phyloP scores from a whole-genome alignment of 2,797 vertebrate genomes.

The Bufotes viridis region DNA sequence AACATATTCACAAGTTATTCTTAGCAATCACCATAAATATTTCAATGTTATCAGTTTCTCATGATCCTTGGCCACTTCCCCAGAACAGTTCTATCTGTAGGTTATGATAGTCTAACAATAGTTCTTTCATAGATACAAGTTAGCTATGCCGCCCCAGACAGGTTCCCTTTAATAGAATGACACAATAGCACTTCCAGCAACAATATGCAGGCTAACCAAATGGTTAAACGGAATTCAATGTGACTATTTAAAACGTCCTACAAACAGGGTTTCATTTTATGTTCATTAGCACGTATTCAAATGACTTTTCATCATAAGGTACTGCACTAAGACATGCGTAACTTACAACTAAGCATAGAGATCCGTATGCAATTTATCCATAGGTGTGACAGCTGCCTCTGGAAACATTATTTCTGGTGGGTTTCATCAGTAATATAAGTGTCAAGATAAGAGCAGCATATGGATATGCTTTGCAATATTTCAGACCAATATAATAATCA shows the following conservation, averaged over 20 bases:
- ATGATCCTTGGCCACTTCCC: background rate
- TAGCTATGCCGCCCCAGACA: no score
- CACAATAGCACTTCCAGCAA: no score
- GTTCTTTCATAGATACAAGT: background rate
- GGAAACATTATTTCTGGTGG: no score
- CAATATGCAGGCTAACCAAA: no score
- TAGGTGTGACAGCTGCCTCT: background rate
- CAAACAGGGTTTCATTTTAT: no score
- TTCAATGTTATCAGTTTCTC: no score
- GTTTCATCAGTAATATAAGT: no score
- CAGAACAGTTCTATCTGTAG: background rate
- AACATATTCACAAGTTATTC: background rate
- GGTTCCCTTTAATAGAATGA: no score
- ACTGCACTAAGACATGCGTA: background rate
- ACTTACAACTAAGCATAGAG: background rate
- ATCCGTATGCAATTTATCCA: background rate
- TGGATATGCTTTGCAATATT: background rate
- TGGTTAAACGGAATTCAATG: no score
- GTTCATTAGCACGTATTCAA: no score
- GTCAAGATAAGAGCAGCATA: no score
- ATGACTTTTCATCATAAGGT: background rate
- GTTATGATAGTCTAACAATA: background rate
- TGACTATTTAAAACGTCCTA: no score
- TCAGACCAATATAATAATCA: background rate
- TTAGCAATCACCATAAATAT: background rate